These are phyloP conservation scores for Halictus rubicundus DNA, from an alignment of 1,140 invertebrate species.

Conservation along the genomic window DNA sequence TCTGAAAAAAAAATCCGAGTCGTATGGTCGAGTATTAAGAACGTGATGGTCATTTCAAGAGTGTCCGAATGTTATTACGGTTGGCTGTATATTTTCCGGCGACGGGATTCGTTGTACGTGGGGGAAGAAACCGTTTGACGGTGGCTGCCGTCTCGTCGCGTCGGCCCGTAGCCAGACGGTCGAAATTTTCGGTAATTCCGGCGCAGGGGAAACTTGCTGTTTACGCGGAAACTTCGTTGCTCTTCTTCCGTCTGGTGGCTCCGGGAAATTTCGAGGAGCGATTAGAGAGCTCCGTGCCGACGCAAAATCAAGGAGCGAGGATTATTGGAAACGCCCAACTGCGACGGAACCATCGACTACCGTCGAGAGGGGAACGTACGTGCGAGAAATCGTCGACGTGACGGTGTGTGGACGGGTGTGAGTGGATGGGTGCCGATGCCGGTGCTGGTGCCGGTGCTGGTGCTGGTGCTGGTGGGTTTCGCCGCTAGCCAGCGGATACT, in stretches of 20 bases:
- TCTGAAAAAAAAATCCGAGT: too few species aligned
- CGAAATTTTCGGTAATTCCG: neutral
- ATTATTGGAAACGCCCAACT: constrained; percentile 45
- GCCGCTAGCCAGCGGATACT: constrained; percentile 15
- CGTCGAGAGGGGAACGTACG: neutral
- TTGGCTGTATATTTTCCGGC: too few species aligned
- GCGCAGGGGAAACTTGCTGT: neutral
- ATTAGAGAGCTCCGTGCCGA: neutral
- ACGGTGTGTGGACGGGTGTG: neutral
- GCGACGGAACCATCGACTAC: constrained; percentile 10
- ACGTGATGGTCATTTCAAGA: too few species aligned
- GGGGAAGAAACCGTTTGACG: too few species aligned
- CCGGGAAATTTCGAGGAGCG: constrained; percentile 10
- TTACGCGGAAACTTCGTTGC: constrained; percentile 4
- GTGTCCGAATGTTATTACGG: too few species aligned
- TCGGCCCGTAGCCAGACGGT: neutral
- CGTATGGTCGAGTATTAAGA: too few species aligned
- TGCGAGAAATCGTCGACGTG: constrained; percentile 1
- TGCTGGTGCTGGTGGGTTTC: neutral
- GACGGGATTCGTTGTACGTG: too few species aligned
- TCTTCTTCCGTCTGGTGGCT: neutral
- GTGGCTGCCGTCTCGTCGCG: too few species aligned
- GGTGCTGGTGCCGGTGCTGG: neutral
- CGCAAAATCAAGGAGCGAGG: constrained; percentile 7
- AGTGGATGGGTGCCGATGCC: neutral